Base-by-base conservation (phyloP, 2,113 vertebrate genomes). In the Salvelinus fontinalis region DNA sequence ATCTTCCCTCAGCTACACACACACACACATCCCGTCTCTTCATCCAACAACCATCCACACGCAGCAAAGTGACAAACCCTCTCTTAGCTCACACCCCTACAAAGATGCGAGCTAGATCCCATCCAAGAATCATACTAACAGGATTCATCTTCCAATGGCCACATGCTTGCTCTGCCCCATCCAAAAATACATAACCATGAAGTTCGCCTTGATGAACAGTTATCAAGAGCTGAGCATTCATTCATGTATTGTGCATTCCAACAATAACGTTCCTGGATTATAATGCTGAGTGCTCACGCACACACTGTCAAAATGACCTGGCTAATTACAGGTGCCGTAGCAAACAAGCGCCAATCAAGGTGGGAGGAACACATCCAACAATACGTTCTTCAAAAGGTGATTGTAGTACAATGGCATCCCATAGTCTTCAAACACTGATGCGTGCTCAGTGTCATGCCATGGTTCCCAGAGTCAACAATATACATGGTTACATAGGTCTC, bases 231-330 rank as follows among this genome's bases (percentile, higher is more conserved):
- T n/a, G 51, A 66, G 75, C 51, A 24, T 88, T 81, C 83, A 77
- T 88, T 89, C 85, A 81, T 75, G 84, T 83, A 82, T 69, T 67
- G 75, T 82, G 85, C 80, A 67, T 76, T 84, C 85, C 89, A 87
- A 78, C 75, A 81, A 88, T 84, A 87, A 84, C 81, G 65, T 82
- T 86, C 57, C 48, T 68, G 65, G 71, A 85, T 86, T 84, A 86
- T 90, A 90, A 92, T 88, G 90, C 79, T 78, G 83, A 77, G 73
- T 77, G 81, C 87, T 89, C 90, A 89, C 89, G 84, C 87, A 85
- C 85, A 85, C 85, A 85, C 83, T 82, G 84, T 89, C 84, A 83
- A 89, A 84, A 88, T 76, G 51, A 88, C 69, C 60, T 75, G 78
- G 83, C 62, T 86, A 87, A 90, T 90, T 86, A 83, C 75, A 76